A percentile compares a stretch with the other conserved stretches of the same genome.
These are phyloP conservation scores for Arrhopalites spinosus DNA, from an alignment of 2,888 invertebrate species.

Conservation along the genomic window DNA sequence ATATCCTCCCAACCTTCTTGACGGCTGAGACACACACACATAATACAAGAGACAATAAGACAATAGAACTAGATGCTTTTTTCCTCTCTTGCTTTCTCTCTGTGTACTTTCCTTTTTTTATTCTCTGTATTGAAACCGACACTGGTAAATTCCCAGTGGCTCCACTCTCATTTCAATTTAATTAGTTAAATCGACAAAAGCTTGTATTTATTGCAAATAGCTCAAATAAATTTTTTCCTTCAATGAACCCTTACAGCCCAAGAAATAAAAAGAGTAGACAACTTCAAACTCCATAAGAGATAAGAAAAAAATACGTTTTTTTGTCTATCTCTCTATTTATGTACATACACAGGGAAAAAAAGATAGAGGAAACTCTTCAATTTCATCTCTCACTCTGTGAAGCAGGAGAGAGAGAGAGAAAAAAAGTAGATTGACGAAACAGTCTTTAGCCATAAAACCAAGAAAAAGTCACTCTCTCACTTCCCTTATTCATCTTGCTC, in stretches of 20 bases:
- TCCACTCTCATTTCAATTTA: conserved; percentile 17
- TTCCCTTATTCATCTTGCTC: conserved; percentile 14
- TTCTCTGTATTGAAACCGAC: neutral
- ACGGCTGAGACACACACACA: neutral
- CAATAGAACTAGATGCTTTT: neutral
- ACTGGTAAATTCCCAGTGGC: neutral
- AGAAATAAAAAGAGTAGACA: neutral
- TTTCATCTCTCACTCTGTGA: neutral
- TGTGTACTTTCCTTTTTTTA: neutral
- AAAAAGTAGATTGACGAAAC: conserved; percentile 7
- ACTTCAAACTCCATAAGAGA: too few relatives aligned
- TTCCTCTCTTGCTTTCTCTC: neutral
- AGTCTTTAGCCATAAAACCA: conserved; percentile 11
- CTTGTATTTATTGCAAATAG: conserved; percentile 25
- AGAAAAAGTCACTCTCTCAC: neutral
- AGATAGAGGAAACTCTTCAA: too few relatives aligned
- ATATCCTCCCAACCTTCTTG: neutral
- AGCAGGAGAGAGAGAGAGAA: neutral
- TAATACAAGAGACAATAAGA: neutral
- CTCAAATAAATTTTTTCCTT: conserved; percentile 4
- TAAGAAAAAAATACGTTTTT: too few relatives aligned
- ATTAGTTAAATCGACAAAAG: conserved; percentile 32
- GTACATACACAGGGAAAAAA: too few relatives aligned
- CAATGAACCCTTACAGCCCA: conserved; percentile 14
- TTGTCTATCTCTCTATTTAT: too few relatives aligned